A percentile compares a stretch with the other conserved stretches of the same genome.
These are phyloP conservation scores for Pristionchus pacificus DNA, from an alignment of 1,140 invertebrate species.

Conservation along the genomic window DNA sequence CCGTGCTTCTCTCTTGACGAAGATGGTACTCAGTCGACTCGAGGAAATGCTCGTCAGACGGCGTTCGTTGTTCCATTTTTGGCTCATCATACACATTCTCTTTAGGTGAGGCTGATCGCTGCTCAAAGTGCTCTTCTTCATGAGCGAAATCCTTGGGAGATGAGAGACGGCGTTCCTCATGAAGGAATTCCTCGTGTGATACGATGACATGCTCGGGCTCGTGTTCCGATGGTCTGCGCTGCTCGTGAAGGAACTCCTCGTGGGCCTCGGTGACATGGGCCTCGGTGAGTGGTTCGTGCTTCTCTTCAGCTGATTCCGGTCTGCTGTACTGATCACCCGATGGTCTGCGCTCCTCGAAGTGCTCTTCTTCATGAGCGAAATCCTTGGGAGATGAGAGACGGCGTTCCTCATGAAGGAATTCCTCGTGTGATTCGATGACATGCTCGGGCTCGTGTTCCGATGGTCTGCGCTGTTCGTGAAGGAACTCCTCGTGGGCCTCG, in stretches of 20 bases:
- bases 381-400: no score
- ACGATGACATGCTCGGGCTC: not conserved
- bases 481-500: not conserved
- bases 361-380: no score
- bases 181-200: not conserved
- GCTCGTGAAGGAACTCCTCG: no score
- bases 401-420: no score
- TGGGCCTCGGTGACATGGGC: no score
- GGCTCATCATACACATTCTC: not conserved
- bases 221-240: not conserved
- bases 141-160: not conserved
- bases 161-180: not conserved
- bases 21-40: not conserved
- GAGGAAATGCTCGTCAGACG: not conserved
- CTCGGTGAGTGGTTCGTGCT: no score
- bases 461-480: not conserved
- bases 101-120: not conserved
- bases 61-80: not conserved
- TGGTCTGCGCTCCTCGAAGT: no score
- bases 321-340: no score
- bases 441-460: no score
- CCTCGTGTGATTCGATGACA: no score
- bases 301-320: no score
- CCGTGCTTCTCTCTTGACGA: not conserved
- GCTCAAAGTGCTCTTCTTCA: slow-evolving; percentile 2